Percentiles rank a stretch among this genome's conserved stretches.
phyloP scores from a whole-genome alignment of 2,797 vertebrate genomes.

The Neomorphus geoffroyi region DNA sequence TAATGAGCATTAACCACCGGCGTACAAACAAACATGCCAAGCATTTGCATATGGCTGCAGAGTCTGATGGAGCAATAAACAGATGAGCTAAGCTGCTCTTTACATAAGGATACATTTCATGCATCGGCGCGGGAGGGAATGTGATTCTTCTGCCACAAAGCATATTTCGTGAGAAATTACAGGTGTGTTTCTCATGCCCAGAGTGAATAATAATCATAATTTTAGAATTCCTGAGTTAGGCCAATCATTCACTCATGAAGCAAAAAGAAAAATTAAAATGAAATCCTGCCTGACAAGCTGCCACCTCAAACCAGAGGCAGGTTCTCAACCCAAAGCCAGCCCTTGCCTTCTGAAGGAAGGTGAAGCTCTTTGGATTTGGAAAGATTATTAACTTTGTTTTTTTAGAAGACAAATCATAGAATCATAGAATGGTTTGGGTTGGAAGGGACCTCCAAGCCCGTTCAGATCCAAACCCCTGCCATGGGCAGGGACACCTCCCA shows the following conservation, averaged over 20 bases:
- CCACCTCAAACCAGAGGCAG: constrained; percentile 60
- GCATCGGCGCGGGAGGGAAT: not conserved
- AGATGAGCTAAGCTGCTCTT: not conserved
- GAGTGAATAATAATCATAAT: constrained; percentile 30
- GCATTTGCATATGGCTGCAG: not conserved
- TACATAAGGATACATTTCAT: not conserved
- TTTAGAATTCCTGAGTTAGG: constrained; percentile 57
- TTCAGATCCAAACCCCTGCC: too few species aligned
- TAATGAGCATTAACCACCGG: constrained; percentile 23
- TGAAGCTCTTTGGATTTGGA: not conserved
- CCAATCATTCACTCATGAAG: constrained; percentile 36
- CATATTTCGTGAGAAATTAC: constrained; percentile 39
- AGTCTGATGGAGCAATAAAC: not conserved
- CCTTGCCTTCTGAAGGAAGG: not conserved
- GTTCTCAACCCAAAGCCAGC: constrained; percentile 50
- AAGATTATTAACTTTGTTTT: not conserved
- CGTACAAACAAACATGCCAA: constrained; percentile 4
- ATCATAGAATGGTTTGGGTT: too few species aligned
- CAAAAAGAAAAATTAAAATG: not conserved
- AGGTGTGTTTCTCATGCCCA: constrained; percentile 57
- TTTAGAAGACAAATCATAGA: not conserved
- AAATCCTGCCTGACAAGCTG: constrained; percentile 60
- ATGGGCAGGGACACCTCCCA: too few species aligned
- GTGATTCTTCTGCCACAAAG: constrained; percentile 30
- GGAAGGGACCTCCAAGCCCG: too few species aligned